Evolutionary conservation across 1,140 invertebrate species (phyloP).

Genomic region (Drosophila rhopaloa): DNA sequence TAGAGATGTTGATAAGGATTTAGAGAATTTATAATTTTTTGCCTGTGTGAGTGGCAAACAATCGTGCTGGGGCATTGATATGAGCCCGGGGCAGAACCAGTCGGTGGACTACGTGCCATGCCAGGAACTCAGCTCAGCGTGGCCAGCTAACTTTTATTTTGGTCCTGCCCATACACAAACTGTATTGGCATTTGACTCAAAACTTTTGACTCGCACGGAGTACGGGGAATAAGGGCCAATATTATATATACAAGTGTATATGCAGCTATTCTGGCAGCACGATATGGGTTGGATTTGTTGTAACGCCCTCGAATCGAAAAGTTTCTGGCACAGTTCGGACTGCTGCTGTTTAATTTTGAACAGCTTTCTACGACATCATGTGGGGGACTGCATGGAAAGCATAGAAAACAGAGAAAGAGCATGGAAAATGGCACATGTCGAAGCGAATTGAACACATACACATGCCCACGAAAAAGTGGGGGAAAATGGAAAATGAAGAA

Average conservation of each 20-base stretch:
- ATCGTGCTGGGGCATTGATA: slow-evolving; percentile 75
- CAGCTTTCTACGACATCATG: slow-evolving; percentile 68
- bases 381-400: slow-evolving; percentile 14
- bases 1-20: neutral
- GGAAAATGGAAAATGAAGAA: slow-evolving; percentile 20
- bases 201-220: slow-evolving; percentile 65
- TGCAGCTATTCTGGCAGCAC: slow-evolving; percentile 30
- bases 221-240: neutral
- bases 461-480: neutral
- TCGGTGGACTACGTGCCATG: slow-evolving; percentile 44
- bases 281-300: slow-evolving; percentile 54
- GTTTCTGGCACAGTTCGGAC: slow-evolving; percentile 73
- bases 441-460: slow-evolving; percentile 28
- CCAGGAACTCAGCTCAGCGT: slow-evolving; percentile 19
- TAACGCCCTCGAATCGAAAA: slow-evolving; percentile 55
- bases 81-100: slow-evolving; percentile 55
- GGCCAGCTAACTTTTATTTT: slow-evolving; percentile 52
- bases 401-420: slow-evolving; percentile 17
- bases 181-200: slow-evolving; percentile 81
- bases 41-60: slow-evolving; percentile 7
- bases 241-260: slow-evolving; percentile 13
- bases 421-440: slow-evolving; percentile 61
- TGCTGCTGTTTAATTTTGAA: slow-evolving; percentile 76
- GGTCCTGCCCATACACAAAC: slow-evolving; percentile 53
- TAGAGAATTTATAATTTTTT: neutral